Evolutionary conservation across 2,888 invertebrate genomes (phyloP).

Genomic region (Eurytoma adleriae): DNA sequence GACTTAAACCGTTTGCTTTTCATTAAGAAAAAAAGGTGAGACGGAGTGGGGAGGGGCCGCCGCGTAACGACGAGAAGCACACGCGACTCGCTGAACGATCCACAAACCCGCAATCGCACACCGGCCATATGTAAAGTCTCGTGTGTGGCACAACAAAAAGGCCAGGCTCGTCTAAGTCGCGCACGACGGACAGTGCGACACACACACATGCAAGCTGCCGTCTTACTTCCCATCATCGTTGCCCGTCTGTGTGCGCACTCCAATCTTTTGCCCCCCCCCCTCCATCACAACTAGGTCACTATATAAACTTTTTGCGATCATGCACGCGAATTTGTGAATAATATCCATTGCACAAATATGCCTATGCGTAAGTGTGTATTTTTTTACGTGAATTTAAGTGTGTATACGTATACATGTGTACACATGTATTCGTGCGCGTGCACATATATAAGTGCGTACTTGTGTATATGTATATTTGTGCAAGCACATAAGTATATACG

Average conservation of each 20-base stretch:
- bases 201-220: too few relatives aligned
- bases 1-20: too few relatives aligned
- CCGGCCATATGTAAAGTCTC: background rate
- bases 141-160: background rate
- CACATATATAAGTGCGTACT: background rate
- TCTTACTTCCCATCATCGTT: too few relatives aligned
- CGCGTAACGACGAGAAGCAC: background rate
- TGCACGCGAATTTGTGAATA: background rate
- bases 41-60: too few relatives aligned
- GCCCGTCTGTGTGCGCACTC: too few relatives aligned
- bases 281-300: background rate
- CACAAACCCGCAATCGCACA: background rate
- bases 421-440: background rate
- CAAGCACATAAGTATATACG: background rate
- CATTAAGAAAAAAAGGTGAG: too few relatives aligned
- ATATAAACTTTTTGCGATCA: background rate
- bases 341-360: too few relatives aligned
- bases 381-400: slow-evolving; percentile 14
- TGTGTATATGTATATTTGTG: background rate
- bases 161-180: too few relatives aligned
- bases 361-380: background rate
- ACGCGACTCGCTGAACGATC: background rate
- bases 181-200: too few relatives aligned
- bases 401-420: too few relatives aligned
- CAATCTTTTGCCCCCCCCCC: background rate